These are phyloP conservation scores for Zootermopsis nevadensis DNA, from an alignment of 2,888 invertebrate species.

Conservation along the genomic window DNA sequence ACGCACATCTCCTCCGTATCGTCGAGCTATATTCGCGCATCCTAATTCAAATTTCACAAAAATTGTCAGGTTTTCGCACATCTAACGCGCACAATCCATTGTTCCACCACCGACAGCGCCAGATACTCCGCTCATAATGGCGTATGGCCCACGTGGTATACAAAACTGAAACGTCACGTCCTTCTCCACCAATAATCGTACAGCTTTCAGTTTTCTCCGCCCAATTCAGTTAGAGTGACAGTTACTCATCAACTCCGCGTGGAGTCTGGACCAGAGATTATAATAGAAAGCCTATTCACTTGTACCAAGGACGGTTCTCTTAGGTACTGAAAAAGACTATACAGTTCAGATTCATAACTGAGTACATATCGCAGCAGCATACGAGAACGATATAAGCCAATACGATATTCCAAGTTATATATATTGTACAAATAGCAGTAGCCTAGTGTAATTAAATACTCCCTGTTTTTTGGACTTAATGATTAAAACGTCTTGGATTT, in stretches of 20 bases:
- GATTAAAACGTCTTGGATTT: too few relatives aligned
- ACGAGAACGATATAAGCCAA: too few relatives aligned
- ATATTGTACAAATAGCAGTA: too few relatives aligned
- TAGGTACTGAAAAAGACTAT: background rate
- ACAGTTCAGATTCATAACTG: background rate
- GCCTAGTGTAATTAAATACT: too few relatives aligned
- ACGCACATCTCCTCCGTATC: slow-evolving; percentile 49
- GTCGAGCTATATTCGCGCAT: slow-evolving; percentile 53
- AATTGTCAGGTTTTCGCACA: slow-evolving; percentile 54
- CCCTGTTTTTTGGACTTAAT: too few relatives aligned
- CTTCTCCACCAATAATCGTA: slow-evolving; percentile 52
- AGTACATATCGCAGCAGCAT: too few relatives aligned
- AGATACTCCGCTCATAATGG: slow-evolving; percentile 55
- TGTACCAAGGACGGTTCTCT: background rate
- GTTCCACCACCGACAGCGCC: slow-evolving; percentile 54
- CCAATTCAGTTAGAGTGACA: slow-evolving; percentile 55
- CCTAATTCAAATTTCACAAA: slow-evolving; percentile 54
- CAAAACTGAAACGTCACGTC: slow-evolving; percentile 53
- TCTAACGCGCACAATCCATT: slow-evolving; percentile 55
- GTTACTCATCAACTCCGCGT: slow-evolving; percentile 60
- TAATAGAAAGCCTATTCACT: slow-evolving; percentile 46
- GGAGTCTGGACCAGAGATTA: slow-evolving; percentile 55
- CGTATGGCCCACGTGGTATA: slow-evolving; percentile 55
- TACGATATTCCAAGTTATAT: too few relatives aligned
- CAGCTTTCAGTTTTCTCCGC: slow-evolving; percentile 55